Evolutionary conservation across 2,113 vertebrate genomes (phyloP).

Genomic region (Rutilus rutilus): DNA sequence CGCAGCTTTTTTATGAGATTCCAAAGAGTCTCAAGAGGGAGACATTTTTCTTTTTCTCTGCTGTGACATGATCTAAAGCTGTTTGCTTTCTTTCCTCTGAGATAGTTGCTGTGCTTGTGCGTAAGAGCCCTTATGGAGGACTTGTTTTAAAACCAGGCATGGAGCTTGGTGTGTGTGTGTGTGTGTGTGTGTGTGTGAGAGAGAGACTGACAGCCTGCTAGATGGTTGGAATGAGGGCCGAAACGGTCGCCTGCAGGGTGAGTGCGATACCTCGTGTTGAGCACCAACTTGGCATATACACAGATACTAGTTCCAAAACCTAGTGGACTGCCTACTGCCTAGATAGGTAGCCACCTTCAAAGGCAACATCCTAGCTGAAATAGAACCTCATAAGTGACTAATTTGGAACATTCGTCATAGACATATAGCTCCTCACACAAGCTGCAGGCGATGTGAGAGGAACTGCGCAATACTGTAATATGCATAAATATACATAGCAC

Average conservation of each 20-base stretch:
- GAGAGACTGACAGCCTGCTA: slow-evolving; percentile 61
- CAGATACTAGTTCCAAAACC: neutral
- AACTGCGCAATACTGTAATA: too few species aligned
- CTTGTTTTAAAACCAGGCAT: neutral
- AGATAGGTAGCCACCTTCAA: slow-evolving; percentile 5
- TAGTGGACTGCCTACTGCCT: neutral
- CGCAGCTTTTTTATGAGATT: neutral
- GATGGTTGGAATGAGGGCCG: slow-evolving; percentile 67
- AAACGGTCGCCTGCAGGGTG: slow-evolving; percentile 50
- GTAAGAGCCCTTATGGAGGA: slow-evolving; percentile 3
- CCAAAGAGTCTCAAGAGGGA: neutral
- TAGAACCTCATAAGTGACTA: neutral
- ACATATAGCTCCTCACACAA: too few species aligned
- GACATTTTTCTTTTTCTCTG: neutral
- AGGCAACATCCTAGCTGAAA: neutral
- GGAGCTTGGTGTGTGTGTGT: slow-evolving; percentile 10
- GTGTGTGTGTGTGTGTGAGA: slow-evolving; percentile 16
- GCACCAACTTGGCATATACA: slow-evolving; percentile 42
- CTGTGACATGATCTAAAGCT: slow-evolving; percentile 12
- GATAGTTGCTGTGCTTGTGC: neutral
- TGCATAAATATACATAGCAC: too few species aligned
- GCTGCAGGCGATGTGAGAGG: too few species aligned
- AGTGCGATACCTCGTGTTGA: slow-evolving; percentile 58
- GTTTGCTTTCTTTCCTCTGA: slow-evolving; percentile 8
- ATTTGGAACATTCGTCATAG: neutral